phyloP scores from a whole-genome alignment of 2,797 vertebrate genomes.

The Xenentodon cancila region DNA sequence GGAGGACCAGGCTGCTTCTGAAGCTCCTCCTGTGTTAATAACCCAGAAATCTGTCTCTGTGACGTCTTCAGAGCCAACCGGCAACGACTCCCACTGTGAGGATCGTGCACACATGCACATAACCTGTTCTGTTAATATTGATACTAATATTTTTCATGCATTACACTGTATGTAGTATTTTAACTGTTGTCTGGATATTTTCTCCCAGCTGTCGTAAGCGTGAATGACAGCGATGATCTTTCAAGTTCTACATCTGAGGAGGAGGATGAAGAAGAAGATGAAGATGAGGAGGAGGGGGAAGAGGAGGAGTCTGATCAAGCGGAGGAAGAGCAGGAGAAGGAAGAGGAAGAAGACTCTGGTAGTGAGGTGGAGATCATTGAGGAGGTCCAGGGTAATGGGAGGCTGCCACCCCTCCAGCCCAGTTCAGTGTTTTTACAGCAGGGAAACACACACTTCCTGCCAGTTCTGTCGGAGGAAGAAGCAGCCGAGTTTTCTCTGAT shows the following conservation, averaged over 20 bases:
- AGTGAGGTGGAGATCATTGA: constrained; percentile 84
- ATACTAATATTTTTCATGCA: too few species aligned
- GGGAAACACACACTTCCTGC: constrained; percentile 66
- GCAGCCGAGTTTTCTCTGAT: constrained; percentile 72
- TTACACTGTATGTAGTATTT: not conserved
- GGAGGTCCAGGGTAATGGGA: constrained; percentile 79
- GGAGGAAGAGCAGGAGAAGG: constrained; percentile 30
- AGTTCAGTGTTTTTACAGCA: constrained; percentile 59
- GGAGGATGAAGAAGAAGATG: constrained; percentile 19
- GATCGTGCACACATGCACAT: not conserved
- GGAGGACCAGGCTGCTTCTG: constrained; percentile 34
- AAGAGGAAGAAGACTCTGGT: constrained; percentile 73
- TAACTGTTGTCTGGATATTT: constrained; percentile 12
- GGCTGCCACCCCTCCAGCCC: constrained; percentile 63
- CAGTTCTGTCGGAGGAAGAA: constrained; percentile 66
- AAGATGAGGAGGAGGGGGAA: constrained; percentile 29
- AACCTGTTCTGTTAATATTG: not conserved
- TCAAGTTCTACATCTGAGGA: constrained; percentile 77
- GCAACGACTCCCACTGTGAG: constrained; percentile 82
- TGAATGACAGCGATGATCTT: constrained; percentile 83
- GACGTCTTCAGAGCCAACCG: constrained; percentile 72
- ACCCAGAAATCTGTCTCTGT: constrained; percentile 72
- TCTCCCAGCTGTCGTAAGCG: constrained; percentile 82
- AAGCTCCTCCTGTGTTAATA: constrained; percentile 36
- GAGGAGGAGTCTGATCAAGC: constrained; percentile 21